Base-by-base conservation (phyloP, 1,140 invertebrate species). In the Drosophila insularis region DNA sequence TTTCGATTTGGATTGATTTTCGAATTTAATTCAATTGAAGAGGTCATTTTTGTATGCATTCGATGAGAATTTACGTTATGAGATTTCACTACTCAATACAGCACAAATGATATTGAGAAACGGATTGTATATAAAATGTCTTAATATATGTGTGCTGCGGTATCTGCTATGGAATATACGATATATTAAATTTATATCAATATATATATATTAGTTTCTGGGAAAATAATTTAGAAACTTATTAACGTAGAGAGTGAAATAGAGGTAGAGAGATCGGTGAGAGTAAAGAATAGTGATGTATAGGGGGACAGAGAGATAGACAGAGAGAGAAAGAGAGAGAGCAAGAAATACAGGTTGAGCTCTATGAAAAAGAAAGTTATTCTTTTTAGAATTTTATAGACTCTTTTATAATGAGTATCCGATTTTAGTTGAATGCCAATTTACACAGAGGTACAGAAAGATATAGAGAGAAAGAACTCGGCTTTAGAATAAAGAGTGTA, bases 1-100 rank as follows among this genome's bases (percentile, higher is more conserved):
- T 58, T 85, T 86, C 8, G 43, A 50, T 8, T 50, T 50, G 8
- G 10, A 27, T 80, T 76, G 64, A 67, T 60, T 58, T 72, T 68
- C 67, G 62, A 35, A 35, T 35, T 35, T n/a, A 63, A 56, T 79
- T 58, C 61, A 60, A 86, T 81, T 71, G 58, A 59, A 62, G 40
- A 63, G 23, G 23, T 61, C 55, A 58, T 40, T 68, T 68, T 74
- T 58, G 63, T 74, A 80, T 74, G 81, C 81, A 86, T 89, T 91
- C 90, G 90, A 91, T 90, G 90, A 90, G 61, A 89, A 89, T 78
- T 91, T 91, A 91, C 90, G 90, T 91, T 91, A 91, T 91, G 90
- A 80, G 89, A 91, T 91, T 91, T 91, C 90, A 73, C 74, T 85
- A 91, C 82, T 91, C 81, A 80, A 76, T 54, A 87, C 87, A 89